Percentiles rank a stretch among this genome's conserved stretches.
phyloP scores from a whole-genome alignment of 2,888 invertebrate genomes.

The Leptopilina syphax region DNA sequence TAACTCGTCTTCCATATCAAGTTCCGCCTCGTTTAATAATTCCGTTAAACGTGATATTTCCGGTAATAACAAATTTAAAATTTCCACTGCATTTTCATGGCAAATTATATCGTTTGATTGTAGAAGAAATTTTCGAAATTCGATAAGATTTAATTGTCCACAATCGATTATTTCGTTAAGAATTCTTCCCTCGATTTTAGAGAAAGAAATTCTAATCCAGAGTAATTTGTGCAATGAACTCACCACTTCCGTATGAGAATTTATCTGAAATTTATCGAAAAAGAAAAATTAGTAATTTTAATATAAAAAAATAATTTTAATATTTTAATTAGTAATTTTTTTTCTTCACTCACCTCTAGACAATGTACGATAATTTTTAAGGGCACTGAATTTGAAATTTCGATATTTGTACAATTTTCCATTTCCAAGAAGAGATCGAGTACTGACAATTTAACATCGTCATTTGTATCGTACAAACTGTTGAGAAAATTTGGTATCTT shows the following conservation, averaged over 20 bases:
- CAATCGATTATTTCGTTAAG: conserved; percentile 52
- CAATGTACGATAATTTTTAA: conserved; percentile 53
- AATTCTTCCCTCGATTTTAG: conserved; percentile 39
- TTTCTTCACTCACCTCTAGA: conserved; percentile 51
- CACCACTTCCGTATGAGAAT: conserved; percentile 47
- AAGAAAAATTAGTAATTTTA: background rate
- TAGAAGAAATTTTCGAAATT: conserved; percentile 55
- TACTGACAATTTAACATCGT: conserved; percentile 51
- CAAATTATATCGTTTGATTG: conserved; percentile 52
- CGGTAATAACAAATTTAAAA: conserved; percentile 51
- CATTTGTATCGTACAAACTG: conserved; percentile 54
- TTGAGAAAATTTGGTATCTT: conserved; percentile 51
- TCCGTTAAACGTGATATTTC: conserved; percentile 46
- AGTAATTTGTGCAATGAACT: conserved; percentile 55
- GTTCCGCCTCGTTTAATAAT: background rate
- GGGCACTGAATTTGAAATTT: conserved; percentile 55
- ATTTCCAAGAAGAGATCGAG: conserved; percentile 54
- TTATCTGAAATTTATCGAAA: conserved; percentile 50
- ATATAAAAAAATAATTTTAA: too few relatives aligned
- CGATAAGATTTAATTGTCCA: conserved; percentile 55
- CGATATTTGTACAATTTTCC: conserved; percentile 47
- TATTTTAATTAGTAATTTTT: background rate
- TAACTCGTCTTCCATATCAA: conserved; percentile 3
- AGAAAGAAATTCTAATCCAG: conserved; percentile 48
- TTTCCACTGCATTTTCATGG: conserved; percentile 45